A percentile compares a stretch with the other conserved stretches of the same genome.
These are phyloP conservation scores for Ammospiza caudacuta DNA, from an alignment of 2,113 vertebrate genomes.

Conservation along the genomic window DNA sequence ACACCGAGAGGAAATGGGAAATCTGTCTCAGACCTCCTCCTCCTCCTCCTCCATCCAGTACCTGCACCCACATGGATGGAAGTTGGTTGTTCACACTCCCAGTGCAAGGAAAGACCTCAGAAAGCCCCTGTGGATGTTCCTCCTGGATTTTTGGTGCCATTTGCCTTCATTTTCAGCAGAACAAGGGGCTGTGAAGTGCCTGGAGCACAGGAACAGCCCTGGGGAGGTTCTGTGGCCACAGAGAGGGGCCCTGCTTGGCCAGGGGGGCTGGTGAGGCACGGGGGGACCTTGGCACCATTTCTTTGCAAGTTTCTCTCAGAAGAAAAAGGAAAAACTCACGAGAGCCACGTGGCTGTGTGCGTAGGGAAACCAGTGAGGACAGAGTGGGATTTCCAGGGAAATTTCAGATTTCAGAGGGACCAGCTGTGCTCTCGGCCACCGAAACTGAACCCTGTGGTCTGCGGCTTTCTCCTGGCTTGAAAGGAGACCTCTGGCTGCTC, in stretches of 20 bases:
- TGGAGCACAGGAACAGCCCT: background rate
- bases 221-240: fast-evolving
- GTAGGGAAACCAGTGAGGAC: background rate
- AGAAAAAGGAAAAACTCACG: background rate
- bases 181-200: fast-evolving
- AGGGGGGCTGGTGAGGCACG: fast-evolving
- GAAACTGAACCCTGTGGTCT: fast-evolving
- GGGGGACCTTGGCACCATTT: background rate
- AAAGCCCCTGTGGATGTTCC: background rate
- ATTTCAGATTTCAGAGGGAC: background rate
- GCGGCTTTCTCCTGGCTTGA: background rate
- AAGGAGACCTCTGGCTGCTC: background rate
- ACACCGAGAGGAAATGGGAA: background rate
- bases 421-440: fast-evolving
- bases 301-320: background rate
- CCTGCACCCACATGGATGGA: background rate
- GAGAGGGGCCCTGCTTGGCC: too few relatives aligned
- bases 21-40: background rate
- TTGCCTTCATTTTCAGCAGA: fast-evolving
- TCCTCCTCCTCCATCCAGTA: background rate
- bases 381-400: constrained; percentile 17
- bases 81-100: fast-evolving
- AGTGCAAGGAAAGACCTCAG: background rate
- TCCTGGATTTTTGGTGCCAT: fast-evolving
- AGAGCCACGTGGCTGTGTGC: fast-evolving